A percentile compares a stretch with the other conserved stretches of the same genome.
phyloP scores from a whole-genome alignment of 2,888 invertebrate genomes.

The Acanthoscelides obtectus region DNA sequence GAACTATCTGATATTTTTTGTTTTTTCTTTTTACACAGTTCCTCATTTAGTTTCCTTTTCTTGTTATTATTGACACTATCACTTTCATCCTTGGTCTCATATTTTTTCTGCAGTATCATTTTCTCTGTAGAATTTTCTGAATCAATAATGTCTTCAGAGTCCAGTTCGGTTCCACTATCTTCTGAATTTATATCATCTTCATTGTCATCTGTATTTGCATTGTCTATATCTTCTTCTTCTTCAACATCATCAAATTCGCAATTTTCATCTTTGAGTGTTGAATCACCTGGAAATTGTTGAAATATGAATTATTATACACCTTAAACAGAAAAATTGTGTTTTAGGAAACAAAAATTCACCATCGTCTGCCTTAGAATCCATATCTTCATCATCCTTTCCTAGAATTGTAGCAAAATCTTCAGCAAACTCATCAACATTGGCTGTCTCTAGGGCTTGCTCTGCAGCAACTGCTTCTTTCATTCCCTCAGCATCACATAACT shows the following conservation, averaged over 20 bases:
- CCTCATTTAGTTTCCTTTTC: constrained; percentile 7
- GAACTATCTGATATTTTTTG: background rate
- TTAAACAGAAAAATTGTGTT: no score
- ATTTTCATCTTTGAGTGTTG: background rate
- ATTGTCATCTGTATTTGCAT: constrained; percentile 15
- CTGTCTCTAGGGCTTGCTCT: constrained; percentile 58
- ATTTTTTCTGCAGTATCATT: constrained; percentile 2
- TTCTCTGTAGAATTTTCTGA: constrained; percentile 11
- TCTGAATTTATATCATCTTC: constrained; percentile 11
- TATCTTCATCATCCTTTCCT: constrained; percentile 9
- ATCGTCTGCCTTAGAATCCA: constrained; percentile 20
- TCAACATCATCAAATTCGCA: constrained; percentile 24
- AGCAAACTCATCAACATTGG: constrained; percentile 60
- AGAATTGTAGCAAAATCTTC: constrained; percentile 54
- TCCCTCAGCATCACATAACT: constrained; percentile 67
- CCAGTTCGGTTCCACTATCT: constrained; percentile 16
- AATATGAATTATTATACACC: no score
- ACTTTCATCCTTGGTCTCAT: background rate
- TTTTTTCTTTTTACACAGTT: background rate
- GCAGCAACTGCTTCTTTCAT: constrained; percentile 57
- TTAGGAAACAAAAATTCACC: no score
- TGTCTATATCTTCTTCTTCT: background rate
- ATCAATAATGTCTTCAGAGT: constrained; percentile 24
- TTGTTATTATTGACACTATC: constrained; percentile 4
- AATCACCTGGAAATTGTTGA: background rate